These are phyloP conservation scores for Rhynchomys soricoides DNA, from an alignment of 2,113 vertebrate species.

Conservation along the genomic window DNA sequence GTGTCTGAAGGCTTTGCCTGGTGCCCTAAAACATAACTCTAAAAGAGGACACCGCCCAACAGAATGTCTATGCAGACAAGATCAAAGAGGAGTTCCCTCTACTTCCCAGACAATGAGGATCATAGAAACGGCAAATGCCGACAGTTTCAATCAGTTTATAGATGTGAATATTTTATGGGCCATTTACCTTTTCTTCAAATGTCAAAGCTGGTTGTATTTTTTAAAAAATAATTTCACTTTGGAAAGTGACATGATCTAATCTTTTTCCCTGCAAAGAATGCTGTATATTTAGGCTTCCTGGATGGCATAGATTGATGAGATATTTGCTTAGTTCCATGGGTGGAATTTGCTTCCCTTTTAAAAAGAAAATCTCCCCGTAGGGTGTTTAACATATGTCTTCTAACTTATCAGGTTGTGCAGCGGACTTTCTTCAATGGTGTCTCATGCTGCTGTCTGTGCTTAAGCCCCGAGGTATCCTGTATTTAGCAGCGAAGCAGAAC, in stretches of 20 bases:
- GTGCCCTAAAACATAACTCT: neutral
- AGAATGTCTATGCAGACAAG: neutral
- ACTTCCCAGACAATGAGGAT: neutral
- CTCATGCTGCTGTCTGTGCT: slow-evolving; percentile 49
- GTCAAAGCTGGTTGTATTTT: slow-evolving; percentile 5
- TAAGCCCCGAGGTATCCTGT: neutral
- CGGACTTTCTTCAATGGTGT: slow-evolving; percentile 28
- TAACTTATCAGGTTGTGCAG: slow-evolving; percentile 21
- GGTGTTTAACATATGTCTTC: slow-evolving; percentile 58
- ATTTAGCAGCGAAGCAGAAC: neutral
- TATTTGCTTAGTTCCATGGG: slow-evolving; percentile 59
- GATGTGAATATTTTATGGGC: slow-evolving; percentile 25
- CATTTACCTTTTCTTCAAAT: slow-evolving; percentile 59
- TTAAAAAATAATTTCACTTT: slow-evolving; percentile 43
- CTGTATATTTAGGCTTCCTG: neutral
- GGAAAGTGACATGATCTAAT: slow-evolving; percentile 50
- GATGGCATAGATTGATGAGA: slow-evolving; percentile 25
- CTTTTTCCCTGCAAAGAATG: slow-evolving; percentile 43
- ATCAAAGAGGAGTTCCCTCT: neutral
- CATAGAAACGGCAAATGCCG: neutral
- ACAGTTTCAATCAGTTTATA: slow-evolving; percentile 22
- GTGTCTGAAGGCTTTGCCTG: neutral
- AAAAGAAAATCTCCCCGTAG: slow-evolving; percentile 58
- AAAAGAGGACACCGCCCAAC: neutral
- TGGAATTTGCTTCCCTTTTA: slow-evolving; percentile 59